Evolutionary conservation across 2,797 vertebrate species (phyloP).

Genomic region (Pseudochromis fuscus): DNA sequence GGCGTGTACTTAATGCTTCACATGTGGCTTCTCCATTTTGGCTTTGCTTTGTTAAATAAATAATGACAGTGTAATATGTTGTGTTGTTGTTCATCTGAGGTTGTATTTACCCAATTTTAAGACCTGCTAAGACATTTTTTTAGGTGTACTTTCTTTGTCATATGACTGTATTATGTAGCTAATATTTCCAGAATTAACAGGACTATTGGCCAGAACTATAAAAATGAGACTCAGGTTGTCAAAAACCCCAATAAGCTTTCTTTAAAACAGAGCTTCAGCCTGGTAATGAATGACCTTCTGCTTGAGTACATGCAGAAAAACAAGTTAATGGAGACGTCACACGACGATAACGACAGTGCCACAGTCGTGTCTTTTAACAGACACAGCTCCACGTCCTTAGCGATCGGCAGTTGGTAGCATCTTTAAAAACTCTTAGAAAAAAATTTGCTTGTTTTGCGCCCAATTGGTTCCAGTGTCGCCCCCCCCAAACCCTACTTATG

Average conservation of each 20-base stretch:
- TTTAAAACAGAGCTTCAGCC: constrained; percentile 29
- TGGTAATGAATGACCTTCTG: constrained; percentile 7
- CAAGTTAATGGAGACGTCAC: constrained; percentile 5
- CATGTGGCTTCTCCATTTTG: too few species aligned
- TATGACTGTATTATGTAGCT: too few species aligned
- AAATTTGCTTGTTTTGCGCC: constrained; percentile 44
- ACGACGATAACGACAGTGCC: too few species aligned
- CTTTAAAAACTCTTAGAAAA: constrained; percentile 75
- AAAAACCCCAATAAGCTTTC: constrained; percentile 8
- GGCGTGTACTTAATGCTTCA: too few species aligned
- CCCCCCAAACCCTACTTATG: too few species aligned
- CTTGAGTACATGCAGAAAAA: constrained; percentile 5
- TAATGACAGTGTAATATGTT: too few species aligned
- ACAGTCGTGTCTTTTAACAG: constrained; percentile 27
- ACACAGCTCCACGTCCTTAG: constrained; percentile 36
- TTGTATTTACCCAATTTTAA: too few species aligned
- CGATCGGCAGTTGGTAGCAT: constrained; percentile 73
- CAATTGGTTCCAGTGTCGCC: constrained; percentile 11
- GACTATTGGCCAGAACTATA: neutral
- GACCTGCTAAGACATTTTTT: too few species aligned
- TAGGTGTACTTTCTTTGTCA: too few species aligned
- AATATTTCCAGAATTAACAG: too few species aligned
- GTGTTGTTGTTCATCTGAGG: too few species aligned
- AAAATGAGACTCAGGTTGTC: neutral
- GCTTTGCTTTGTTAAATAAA: too few species aligned